These are phyloP conservation scores for Candoia aspera DNA, from an alignment of 2,113 vertebrate species.

Conservation along the genomic window DNA sequence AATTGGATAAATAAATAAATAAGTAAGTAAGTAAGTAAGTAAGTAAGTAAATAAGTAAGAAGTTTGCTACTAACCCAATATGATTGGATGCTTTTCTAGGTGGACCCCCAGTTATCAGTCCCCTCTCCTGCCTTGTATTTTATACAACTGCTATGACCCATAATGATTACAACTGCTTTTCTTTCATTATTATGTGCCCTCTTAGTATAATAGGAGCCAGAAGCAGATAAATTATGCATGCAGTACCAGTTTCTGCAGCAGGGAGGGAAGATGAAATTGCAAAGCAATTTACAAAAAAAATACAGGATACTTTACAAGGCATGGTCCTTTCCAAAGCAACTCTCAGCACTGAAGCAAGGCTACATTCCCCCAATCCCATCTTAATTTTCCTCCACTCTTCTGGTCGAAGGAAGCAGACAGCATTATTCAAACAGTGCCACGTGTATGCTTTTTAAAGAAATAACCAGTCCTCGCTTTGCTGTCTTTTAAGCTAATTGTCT, in stretches of 20 bases:
- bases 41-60: no score
- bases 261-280: not conserved
- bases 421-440: constrained; percentile 33
- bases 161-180: constrained; percentile 33
- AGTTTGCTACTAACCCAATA: not conserved
- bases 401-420: constrained; percentile 44
- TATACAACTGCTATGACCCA: constrained; percentile 27
- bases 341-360: constrained; percentile 34
- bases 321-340: not conserved
- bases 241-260: not conserved
- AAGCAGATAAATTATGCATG: constrained; percentile 34
- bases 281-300: constrained; percentile 12
- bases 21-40: no score
- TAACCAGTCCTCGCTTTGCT: constrained; percentile 2
- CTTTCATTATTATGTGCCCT: constrained; percentile 24
- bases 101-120: not conserved
- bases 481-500: not conserved
- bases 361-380: constrained; percentile 45
- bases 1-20: no score
- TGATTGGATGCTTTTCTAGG: not conserved
- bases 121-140: constrained; percentile 2
- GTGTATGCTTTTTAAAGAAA: constrained; percentile 47
- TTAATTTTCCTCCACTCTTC: constrained; percentile 42
- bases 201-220: constrained; percentile 32
- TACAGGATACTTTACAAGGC: not conserved